Evolutionary conservation across 2,888 invertebrate genomes (phyloP).

Genomic region (Ectobius pallidus): DNA sequence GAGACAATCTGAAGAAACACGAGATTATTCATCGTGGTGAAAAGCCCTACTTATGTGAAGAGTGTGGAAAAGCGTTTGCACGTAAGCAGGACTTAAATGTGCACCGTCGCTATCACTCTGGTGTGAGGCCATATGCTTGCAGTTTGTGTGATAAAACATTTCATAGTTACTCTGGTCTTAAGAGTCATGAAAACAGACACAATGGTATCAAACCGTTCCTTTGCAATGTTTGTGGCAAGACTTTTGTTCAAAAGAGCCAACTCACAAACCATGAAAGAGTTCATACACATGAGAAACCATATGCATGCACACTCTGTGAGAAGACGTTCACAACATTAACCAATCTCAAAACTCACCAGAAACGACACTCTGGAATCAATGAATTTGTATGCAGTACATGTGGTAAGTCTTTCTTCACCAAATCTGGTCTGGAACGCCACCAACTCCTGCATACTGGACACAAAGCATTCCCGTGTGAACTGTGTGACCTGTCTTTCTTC

Average conservation of each 20-base stretch:
- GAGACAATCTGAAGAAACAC: slow-evolving; percentile 36
- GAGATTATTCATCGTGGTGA: slow-evolving; percentile 28
- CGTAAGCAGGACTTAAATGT: slow-evolving; percentile 45
- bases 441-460: slow-evolving; percentile 50
- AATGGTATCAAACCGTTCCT: slow-evolving; percentile 40
- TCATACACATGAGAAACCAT: slow-evolving; percentile 30
- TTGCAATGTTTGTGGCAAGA: slow-evolving; percentile 46
- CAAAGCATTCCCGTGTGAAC: slow-evolving; percentile 49
- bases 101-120: slow-evolving; percentile 45
- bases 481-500: slow-evolving; percentile 51
- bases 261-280: slow-evolving; percentile 41
- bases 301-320: slow-evolving; percentile 48
- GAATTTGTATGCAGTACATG: slow-evolving; percentile 49
- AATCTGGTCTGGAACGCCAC: slow-evolving; percentile 51
- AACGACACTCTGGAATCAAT: slow-evolving; percentile 49
- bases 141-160: slow-evolving; percentile 45
- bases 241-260: slow-evolving; percentile 46
- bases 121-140: slow-evolving; percentile 45
- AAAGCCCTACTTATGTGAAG: slow-evolving; percentile 58
- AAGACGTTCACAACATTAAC: slow-evolving; percentile 50
- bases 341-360: slow-evolving; percentile 50
- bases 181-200: slow-evolving; percentile 39
- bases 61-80: slow-evolving; percentile 59
- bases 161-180: slow-evolving; percentile 38
- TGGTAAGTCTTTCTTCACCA: slow-evolving; percentile 50